These are phyloP conservation scores for Neodon shergylaensis DNA, from an alignment of 2,113 vertebrate species.

Conservation along the genomic window DNA sequence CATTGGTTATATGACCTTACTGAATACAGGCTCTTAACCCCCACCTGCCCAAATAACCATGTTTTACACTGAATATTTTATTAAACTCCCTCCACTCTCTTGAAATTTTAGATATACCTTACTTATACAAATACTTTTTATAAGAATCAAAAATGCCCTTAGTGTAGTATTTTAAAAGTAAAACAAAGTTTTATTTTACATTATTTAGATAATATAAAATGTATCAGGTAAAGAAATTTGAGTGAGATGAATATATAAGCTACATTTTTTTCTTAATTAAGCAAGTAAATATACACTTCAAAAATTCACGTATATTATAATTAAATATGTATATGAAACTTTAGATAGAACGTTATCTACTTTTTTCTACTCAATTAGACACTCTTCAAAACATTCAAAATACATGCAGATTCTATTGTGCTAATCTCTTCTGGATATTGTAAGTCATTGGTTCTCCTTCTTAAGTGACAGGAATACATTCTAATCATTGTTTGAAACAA, in stretches of 20 bases:
- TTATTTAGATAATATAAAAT: neutral
- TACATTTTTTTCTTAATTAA: neutral
- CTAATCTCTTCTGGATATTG: neutral
- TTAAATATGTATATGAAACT: neutral
- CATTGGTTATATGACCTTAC: neutral
- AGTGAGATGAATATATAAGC: neutral
- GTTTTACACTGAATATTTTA: neutral
- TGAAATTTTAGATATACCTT: slow-evolving; percentile 3
- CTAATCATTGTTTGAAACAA: neutral
- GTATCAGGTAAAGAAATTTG: neutral
- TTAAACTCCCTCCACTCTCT: neutral
- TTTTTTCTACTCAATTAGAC: neutral
- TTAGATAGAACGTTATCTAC: neutral
- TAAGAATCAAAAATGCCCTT: neutral
- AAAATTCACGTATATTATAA: neutral
- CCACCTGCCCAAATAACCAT: neutral
- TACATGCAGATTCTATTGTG: neutral
- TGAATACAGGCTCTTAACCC: neutral
- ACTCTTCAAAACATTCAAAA: neutral
- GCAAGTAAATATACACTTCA: neutral
- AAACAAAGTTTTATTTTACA: neutral
- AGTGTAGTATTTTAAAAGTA: neutral
- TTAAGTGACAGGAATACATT: neutral
- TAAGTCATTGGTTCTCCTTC: neutral
- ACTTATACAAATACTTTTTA: neutral